Base-by-base conservation (phyloP, 2,888 invertebrate species). In the Acronicta psi region DNA sequence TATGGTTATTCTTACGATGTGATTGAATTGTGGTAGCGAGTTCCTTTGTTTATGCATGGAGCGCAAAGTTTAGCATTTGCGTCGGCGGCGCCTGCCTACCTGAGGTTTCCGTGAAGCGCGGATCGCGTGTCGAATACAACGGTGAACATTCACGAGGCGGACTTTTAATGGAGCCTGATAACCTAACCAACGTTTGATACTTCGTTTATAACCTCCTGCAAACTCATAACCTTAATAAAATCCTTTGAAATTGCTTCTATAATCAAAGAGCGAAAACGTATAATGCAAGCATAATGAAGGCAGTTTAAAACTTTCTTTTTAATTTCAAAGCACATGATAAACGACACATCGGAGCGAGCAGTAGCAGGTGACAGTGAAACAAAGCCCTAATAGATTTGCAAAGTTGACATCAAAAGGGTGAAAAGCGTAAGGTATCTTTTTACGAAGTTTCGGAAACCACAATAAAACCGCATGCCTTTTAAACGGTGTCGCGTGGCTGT, bases 41-140 rank as follows among this genome's bases (percentile, higher is more conserved):
- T 73, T 78, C 63, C 65, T 83, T 79, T 79, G 74, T 77, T 81
- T 77, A 79, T 69, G 81, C 74, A 73, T 69, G 63, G 68, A 73
- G 64, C 53, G 73, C 66, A 57, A 72, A 82, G 69, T 80, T 69
- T 74, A 79, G 77, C 72, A 70, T 79, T 80, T 68, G 75, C 62
- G 60, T 73, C 69, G 73, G 68, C 72, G 83, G 79, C 81, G 83
- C 79, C 67, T 75, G 72, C 77, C 84, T 91, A 91, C 89, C 91
- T 90, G 91, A 82, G 85, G 82, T 86, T 89, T 90, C 90, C 83
- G 80, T 91, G 92, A 91, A 91, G 84, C 84, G 79, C 80, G 73
- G 84, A 83, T 92, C 85, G 91, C 90, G 91, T 92, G 91, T 85
- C 79, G 66, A 81, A 83, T 83, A 81, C 81, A 82, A 81, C 83